Evolutionary conservation across 2,888 invertebrate genomes (phyloP).

Genomic region (Ptychoptera contaminata): DNA sequence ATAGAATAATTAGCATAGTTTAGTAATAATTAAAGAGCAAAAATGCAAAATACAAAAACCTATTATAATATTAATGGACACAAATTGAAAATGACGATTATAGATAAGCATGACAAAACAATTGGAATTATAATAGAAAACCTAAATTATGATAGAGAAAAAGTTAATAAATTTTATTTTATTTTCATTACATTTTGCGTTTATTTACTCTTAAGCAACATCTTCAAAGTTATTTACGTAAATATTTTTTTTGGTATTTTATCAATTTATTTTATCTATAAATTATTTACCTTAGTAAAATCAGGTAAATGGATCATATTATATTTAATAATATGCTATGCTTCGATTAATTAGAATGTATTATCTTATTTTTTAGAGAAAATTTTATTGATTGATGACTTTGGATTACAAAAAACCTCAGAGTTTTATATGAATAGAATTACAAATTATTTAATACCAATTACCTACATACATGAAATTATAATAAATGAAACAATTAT

Average conservation of each 20-base stretch:
- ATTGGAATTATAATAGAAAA: slow-evolving; percentile 13
- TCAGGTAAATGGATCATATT: slow-evolving; percentile 15
- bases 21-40: no score
- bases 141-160: slow-evolving; percentile 8
- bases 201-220: neutral
- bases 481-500: slow-evolving; percentile 33
- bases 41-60: neutral
- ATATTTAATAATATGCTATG: neutral
- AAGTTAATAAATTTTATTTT: slow-evolving; percentile 6
- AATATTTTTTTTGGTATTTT: slow-evolving; percentile 10
- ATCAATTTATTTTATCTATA: slow-evolving; percentile 11
- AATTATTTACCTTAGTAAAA: slow-evolving; percentile 17
- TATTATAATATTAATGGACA: slow-evolving; percentile 7
- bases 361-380: slow-evolving; percentile 17
- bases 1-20: no score
- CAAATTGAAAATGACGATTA: slow-evolving; percentile 6
- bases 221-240: slow-evolving; percentile 10
- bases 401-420: slow-evolving; percentile 26
- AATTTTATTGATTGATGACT: slow-evolving; percentile 21
- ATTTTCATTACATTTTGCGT: neutral
- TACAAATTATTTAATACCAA: slow-evolving; percentile 23
- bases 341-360: neutral
- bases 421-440: slow-evolving; percentile 20
- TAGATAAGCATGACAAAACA: slow-evolving; percentile 9
- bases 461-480: slow-evolving; percentile 24